Percentiles rank a stretch among this genome's conserved stretches.
These are phyloP conservation scores for Oceanodroma tethys DNA, from an alignment of 2,113 vertebrate species.

Conservation along the genomic window DNA sequence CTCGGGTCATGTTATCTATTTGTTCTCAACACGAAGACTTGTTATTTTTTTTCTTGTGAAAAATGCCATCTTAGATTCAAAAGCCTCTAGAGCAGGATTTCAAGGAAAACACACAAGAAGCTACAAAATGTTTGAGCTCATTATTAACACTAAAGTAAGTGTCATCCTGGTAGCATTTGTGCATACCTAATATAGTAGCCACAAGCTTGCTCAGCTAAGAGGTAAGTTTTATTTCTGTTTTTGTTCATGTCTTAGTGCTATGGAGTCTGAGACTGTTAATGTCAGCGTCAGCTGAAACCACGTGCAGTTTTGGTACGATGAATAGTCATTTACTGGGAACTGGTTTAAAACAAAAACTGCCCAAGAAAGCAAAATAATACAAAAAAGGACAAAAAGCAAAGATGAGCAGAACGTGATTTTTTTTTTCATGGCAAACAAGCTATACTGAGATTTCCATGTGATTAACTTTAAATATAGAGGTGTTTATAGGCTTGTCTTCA, in stretches of 20 bases:
- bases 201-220: neutral
- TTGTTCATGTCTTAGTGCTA: neutral
- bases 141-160: neutral
- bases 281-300: neutral
- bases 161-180: neutral
- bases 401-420: neutral
- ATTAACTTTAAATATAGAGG: neutral
- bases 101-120: neutral
- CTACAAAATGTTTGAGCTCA: neutral
- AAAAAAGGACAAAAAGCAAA: neutral
- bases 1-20: neutral
- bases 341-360: neutral
- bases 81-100: neutral
- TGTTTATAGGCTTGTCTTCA: neutral
- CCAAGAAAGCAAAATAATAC: neutral
- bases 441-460: neutral
- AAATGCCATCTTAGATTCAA: neutral
- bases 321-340: neutral
- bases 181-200: neutral
- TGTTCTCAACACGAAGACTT: neutral
- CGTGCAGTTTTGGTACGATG: rapidly evolving
- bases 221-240: neutral
- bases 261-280: neutral
- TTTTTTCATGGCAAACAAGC: neutral
- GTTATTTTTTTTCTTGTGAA: neutral